Evolutionary conservation across 2,888 invertebrate genomes (phyloP).

Genomic region (Ormyrus rosae): DNA sequence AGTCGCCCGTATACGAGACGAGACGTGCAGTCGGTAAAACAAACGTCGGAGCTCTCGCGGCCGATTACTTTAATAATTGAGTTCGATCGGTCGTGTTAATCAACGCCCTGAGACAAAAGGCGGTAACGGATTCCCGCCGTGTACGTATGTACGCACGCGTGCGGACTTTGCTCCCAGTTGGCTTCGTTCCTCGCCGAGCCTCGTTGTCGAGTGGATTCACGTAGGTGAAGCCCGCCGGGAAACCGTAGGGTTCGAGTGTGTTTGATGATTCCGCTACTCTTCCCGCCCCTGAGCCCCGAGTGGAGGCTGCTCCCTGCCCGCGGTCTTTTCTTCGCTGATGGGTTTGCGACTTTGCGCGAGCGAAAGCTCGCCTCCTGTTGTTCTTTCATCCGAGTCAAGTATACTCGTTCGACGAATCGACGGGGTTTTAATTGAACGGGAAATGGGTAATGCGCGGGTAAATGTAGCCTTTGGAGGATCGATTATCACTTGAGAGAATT

Average conservation of each 20-base stretch:
- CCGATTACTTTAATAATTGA: conserved; percentile 45
- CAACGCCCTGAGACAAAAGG: not conserved
- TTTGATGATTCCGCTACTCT: conserved; percentile 34
- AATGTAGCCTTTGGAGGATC: too few relatives aligned
- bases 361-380: not conserved
- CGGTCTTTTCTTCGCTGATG: conserved; percentile 14
- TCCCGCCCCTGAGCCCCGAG: not conserved
- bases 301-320: too few relatives aligned
- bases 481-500: too few relatives aligned
- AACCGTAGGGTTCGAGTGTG: conserved; percentile 8
- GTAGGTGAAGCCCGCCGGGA: conserved; percentile 32
- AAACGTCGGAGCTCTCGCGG: conserved; percentile 2
- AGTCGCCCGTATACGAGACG: too few relatives aligned
- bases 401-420: too few relatives aligned
- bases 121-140: not conserved
- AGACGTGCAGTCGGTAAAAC: not conserved
- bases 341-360: not conserved
- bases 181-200: not conserved
- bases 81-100: conserved; percentile 17
- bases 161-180: conserved; percentile 1
- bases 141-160: not conserved
- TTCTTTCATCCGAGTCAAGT: too few relatives aligned
- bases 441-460: too few relatives aligned
- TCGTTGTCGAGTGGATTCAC: conserved; percentile 37
- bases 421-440: too few relatives aligned